A percentile compares a stretch with the other conserved stretches of the same genome.
These are phyloP conservation scores for Sphyrna mokarran DNA, from an alignment of 2,113 vertebrate species.

Conservation along the genomic window DNA sequence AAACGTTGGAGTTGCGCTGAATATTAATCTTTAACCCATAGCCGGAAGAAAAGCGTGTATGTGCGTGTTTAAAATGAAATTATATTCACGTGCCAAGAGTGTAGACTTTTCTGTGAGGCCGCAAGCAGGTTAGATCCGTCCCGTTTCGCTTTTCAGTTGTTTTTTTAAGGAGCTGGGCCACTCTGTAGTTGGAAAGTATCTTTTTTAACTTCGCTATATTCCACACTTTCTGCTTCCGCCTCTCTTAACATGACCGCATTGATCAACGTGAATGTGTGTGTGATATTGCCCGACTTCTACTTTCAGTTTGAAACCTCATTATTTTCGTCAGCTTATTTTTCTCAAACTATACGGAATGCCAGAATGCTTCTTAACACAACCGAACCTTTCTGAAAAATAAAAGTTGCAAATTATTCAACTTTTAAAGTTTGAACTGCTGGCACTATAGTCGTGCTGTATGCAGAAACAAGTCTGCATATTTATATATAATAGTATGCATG, in stretches of 20 bases:
- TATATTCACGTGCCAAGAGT: constrained; percentile 1
- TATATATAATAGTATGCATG: neutral
- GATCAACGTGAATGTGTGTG: neutral
- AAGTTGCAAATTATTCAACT: neutral
- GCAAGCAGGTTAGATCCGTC: neutral
- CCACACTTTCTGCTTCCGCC: neutral
- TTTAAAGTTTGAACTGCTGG: neutral
- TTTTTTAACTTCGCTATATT: neutral
- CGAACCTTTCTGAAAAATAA: neutral
- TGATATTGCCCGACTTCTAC: neutral
- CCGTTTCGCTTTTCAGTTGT: neutral
- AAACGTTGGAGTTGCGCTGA: neutral
- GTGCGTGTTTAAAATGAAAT: constrained; percentile 14
- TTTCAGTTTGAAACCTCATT: constrained; percentile 25
- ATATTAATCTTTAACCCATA: constrained; percentile 25
- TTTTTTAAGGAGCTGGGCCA: neutral
- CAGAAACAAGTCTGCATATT: neutral
- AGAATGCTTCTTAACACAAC: neutral
- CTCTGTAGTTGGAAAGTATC: neutral
- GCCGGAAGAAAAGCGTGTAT: neutral
- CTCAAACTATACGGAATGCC: neutral
- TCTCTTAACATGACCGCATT: neutral
- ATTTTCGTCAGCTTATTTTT: neutral
- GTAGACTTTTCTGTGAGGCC: neutral
- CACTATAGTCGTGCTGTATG: neutral